Conservation (phyloP, 30 jellyfish, hydroid and myxozoan genomes). For the Aurelia sp. region DNA sequence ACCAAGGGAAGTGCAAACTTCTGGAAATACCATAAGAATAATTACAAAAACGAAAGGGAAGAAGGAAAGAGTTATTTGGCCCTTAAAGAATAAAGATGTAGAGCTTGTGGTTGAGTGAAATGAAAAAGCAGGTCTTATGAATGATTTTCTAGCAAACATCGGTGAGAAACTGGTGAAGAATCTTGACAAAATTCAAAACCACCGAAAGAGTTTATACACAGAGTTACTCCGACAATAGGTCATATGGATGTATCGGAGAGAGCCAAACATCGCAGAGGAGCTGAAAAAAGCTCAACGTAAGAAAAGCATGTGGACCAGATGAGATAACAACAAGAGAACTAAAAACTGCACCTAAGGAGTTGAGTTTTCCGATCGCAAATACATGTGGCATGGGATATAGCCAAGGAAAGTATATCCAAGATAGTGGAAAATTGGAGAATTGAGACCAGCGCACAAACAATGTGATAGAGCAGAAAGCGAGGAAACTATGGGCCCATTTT, state of each 20-base stretch:
- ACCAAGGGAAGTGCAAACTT: too few relatives aligned
- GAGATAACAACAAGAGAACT: too few relatives aligned
- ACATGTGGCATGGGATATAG: slow-evolving; percentile 3
- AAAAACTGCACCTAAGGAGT: slow-evolving; percentile 18
- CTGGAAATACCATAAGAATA: too few relatives aligned
- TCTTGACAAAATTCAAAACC: neutral
- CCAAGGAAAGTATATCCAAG: slow-evolving; percentile 15
- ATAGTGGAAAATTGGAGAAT: slow-evolving; percentile 25
- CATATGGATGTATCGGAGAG: neutral
- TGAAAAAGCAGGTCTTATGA: slow-evolving; percentile 1
- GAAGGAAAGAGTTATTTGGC: too few relatives aligned
- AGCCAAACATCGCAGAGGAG: neutral
- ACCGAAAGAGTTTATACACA: neutral
- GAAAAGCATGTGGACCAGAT: too few relatives aligned
- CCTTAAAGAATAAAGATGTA: neutral
- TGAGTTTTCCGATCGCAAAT: slow-evolving; percentile 17
- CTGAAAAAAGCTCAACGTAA: too few relatives aligned
- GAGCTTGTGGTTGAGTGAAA: slow-evolving; percentile 1
- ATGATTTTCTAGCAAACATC: neutral
- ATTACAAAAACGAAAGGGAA: too few relatives aligned
- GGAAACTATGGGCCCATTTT: neutral
- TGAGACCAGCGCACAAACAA: slow-evolving; percentile 40
- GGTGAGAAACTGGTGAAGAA: too few relatives aligned
- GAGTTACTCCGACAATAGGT: slow-evolving; percentile 7
- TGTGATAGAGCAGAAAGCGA: slow-evolving; percentile 19